phyloP scores from a whole-genome alignment of 2,888 invertebrate species.

The Diloba caeruleocephala region DNA sequence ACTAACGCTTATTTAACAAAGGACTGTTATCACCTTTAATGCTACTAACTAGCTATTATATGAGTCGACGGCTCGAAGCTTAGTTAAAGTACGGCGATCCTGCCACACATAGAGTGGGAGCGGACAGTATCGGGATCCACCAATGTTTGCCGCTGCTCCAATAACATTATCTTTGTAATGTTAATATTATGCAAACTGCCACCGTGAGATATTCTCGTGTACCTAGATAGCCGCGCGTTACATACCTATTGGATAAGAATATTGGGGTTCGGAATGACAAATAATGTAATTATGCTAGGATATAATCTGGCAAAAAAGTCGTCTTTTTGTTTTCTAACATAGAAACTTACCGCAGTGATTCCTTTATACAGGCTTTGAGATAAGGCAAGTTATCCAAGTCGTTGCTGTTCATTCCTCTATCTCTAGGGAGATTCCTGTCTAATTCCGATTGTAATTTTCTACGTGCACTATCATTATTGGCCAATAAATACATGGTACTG shows the following conservation, averaged over 20 bases:
- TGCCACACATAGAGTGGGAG: neutral
- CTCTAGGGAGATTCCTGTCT: constrained; percentile 85
- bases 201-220: constrained; percentile 57
- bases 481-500: constrained; percentile 93
- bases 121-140: constrained; percentile 12
- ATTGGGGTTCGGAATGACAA: constrained; percentile 7
- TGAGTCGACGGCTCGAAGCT: constrained; percentile 4
- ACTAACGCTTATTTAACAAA: constrained; percentile 36
- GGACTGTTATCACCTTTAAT: constrained; percentile 20
- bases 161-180: constrained; percentile 63
- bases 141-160: constrained; percentile 45
- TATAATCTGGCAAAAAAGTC: neutral
- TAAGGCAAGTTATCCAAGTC: constrained; percentile 91
- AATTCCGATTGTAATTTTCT: constrained; percentile 90
- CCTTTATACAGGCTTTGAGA: constrained; percentile 93
- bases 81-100: constrained; percentile 9
- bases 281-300: neutral
- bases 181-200: constrained; percentile 71
- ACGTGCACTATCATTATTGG: constrained; percentile 92
- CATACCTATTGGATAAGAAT: constrained; percentile 30
- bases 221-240: constrained; percentile 49
- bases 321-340: neutral
- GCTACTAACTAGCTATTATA: constrained; percentile 1
- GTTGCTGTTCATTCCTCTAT: constrained; percentile 88
- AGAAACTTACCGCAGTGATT: constrained; percentile 90